phyloP scores from a whole-genome alignment of 1,140 invertebrate species.

The Solen grandis region DNA sequence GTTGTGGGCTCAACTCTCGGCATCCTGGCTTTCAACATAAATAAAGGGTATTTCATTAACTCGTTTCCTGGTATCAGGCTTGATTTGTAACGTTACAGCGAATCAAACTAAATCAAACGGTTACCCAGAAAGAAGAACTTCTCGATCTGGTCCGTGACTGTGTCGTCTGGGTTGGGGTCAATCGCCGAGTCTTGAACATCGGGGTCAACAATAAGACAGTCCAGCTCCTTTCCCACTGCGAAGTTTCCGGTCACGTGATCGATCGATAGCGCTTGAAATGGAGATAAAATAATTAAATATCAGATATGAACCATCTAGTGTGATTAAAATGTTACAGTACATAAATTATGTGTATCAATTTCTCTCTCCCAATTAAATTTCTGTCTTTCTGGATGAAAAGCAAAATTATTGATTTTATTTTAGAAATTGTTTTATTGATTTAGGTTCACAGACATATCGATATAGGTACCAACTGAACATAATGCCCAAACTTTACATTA shows the following conservation, averaged over 20 bases:
- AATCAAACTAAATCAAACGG: not conserved
- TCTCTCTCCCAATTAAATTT: too few relatives aligned
- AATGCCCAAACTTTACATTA: too few relatives aligned
- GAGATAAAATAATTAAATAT: not conserved
- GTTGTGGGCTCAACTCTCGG: not conserved
- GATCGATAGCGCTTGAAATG: conserved; percentile 87
- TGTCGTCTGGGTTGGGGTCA: conserved; percentile 80
- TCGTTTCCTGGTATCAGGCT: not conserved
- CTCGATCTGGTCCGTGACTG: conserved; percentile 86
- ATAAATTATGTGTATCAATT: too few relatives aligned
- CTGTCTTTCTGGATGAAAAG: too few relatives aligned
- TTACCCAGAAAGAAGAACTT: conserved; percentile 88
- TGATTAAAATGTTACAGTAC: too few relatives aligned
- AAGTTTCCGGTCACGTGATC: conserved; percentile 90
- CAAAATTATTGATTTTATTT: too few relatives aligned
- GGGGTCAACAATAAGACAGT: conserved; percentile 87
- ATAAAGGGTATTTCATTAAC: not conserved
- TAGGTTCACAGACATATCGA: too few relatives aligned
- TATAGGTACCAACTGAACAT: too few relatives aligned
- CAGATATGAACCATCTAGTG: too few relatives aligned
- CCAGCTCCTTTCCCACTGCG: conserved; percentile 90
- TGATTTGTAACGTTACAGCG: not conserved
- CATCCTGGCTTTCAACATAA: not conserved
- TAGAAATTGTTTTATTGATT: too few relatives aligned
- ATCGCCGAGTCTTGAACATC: conserved; percentile 69